Evolutionary conservation across 2,888 invertebrate species (phyloP).

Genomic region (Hydrotaea diabolus): DNA sequence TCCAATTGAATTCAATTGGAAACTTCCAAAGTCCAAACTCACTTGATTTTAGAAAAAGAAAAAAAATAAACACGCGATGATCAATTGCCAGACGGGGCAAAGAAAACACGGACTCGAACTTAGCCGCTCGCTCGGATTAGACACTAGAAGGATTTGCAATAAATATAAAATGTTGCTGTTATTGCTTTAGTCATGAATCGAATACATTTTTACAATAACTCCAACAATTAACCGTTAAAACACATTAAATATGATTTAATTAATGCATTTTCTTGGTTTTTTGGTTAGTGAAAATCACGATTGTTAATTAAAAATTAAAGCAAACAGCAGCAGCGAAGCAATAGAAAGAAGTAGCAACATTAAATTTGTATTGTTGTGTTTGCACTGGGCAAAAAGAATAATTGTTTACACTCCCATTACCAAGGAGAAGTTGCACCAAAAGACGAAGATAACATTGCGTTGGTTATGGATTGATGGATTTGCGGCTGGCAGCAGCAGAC

Average conservation of each 20-base stretch:
- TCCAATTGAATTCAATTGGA: too few relatives aligned
- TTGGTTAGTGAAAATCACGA: slow-evolving; percentile 51
- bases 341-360: not conserved
- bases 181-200: too few relatives aligned
- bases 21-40: too few relatives aligned
- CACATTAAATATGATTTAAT: slow-evolving; percentile 14
- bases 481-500: not conserved
- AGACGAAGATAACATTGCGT: not conserved
- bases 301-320: slow-evolving; percentile 53
- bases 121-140: too few relatives aligned
- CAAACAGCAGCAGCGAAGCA: not conserved
- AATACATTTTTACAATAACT: not conserved
- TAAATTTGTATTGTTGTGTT: slow-evolving; percentile 5
- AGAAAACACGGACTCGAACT: too few relatives aligned
- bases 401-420: slow-evolving; percentile 39
- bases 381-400: slow-evolving; percentile 14
- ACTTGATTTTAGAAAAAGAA: too few relatives aligned
- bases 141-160: too few relatives aligned
- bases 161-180: too few relatives aligned
- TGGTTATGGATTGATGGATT: not conserved
- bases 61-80: too few relatives aligned
- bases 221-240: slow-evolving; percentile 41
- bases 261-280: slow-evolving; percentile 5
- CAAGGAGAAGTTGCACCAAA: slow-evolving; percentile 13
- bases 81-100: too few relatives aligned